A percentile compares a stretch with the other conserved stretches of the same genome.
phyloP scores from a whole-genome alignment of 2,113 vertebrate genomes.

The Tachysurus vachellii region DNA sequence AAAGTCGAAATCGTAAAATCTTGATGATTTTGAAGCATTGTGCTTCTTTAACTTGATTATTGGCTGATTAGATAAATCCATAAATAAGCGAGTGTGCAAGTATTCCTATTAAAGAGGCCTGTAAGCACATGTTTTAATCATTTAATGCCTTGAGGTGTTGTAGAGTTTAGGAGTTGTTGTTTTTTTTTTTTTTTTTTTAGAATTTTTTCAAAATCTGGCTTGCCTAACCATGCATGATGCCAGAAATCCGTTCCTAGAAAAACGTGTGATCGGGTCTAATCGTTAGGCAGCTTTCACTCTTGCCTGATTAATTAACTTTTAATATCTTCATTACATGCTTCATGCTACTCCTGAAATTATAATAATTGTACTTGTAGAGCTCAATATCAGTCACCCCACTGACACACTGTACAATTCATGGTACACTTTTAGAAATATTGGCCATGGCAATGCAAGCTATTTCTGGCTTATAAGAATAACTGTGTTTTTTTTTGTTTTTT shows the following conservation, averaged over 20 bases:
- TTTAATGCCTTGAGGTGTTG: not conserved
- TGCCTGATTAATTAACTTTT: not conserved
- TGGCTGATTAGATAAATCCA: too few species aligned
- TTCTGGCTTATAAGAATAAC: not conserved
- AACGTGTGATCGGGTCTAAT: not conserved
- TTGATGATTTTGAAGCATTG: not conserved
- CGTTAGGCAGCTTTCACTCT: not conserved
- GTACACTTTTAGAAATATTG: not conserved
- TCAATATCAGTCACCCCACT: not conserved
- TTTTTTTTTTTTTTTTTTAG: not conserved
- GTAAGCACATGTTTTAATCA: not conserved
- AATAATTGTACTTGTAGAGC: not conserved
- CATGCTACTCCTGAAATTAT: constrained; percentile 1
- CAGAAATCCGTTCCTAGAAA: not conserved
- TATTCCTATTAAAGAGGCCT: not conserved
- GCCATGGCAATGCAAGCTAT: not conserved
- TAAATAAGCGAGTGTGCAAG: too few species aligned
- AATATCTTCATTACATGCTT: constrained; percentile 17
- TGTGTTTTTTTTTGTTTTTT: too few species aligned
- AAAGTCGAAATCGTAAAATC: too few species aligned
- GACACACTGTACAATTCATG: not conserved
- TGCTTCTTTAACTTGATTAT: not conserved
- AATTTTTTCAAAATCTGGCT: not conserved
- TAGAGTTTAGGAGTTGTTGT: not conserved
- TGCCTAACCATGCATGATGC: not conserved